Conservation (phyloP, 2,888 invertebrate genomes). For the Cryptus viduatorius region DNA sequence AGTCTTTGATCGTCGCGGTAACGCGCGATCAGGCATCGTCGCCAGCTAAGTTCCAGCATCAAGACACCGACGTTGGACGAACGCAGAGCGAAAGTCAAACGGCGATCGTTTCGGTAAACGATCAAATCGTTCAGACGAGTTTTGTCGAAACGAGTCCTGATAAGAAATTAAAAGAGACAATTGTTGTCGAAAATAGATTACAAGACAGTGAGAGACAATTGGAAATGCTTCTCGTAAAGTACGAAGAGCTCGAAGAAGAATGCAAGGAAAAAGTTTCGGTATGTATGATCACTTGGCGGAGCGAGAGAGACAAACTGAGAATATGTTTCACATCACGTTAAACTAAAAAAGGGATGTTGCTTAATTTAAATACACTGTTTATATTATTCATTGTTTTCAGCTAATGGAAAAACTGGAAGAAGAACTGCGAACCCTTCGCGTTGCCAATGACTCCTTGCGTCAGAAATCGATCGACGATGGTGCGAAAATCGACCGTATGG, state of each 20-base stretch:
- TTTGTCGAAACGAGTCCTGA: slow-evolving; percentile 50
- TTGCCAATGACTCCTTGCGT: slow-evolving; percentile 63
- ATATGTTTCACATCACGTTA: too few species aligned
- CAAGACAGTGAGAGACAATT: slow-evolving; percentile 25
- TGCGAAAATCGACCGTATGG: slow-evolving; percentile 33
- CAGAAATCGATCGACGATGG: slow-evolving; percentile 59
- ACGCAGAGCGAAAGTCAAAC: slow-evolving; percentile 70
- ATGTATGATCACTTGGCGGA: neutral
- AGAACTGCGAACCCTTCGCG: slow-evolving; percentile 50
- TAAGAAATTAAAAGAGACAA: slow-evolving; percentile 71
- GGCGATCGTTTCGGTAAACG: slow-evolving; percentile 33
- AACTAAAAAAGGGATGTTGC: too few species aligned
- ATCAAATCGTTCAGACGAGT: slow-evolving; percentile 68
- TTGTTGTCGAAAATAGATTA: slow-evolving; percentile 52
- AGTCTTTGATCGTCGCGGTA: neutral
- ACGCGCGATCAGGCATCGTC: slow-evolving; percentile 5
- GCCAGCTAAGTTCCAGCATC: slow-evolving; percentile 2
- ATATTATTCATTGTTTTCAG: neutral
- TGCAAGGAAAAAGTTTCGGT: slow-evolving; percentile 54
- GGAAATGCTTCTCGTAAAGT: slow-evolving; percentile 30
- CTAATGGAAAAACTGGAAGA: slow-evolving; percentile 25
- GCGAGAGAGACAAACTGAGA: too few species aligned
- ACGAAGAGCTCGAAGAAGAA: slow-evolving; percentile 41
- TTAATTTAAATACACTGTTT: neutral
- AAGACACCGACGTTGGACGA: neutral